Base-by-base conservation (phyloP, 2,888 invertebrate species). In the Polymixis lichenea region DNA sequence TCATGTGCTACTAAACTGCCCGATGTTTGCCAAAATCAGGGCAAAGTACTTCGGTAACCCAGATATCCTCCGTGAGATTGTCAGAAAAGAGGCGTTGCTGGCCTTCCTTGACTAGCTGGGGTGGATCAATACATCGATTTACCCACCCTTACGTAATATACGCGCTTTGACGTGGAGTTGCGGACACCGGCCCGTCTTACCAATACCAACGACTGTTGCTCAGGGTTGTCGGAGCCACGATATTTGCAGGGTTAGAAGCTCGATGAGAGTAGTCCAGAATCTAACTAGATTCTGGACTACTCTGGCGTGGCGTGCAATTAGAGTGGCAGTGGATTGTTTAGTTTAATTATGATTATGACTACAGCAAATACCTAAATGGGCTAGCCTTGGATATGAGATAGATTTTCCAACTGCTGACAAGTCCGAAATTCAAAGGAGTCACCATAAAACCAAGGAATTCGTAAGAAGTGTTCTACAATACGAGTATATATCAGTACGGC, bases 391-490 rank as follows among this genome's bases (percentile, higher is more conserved):
- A 28, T 19, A 55, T 19, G 9, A 38, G 19, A 56, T 22, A 69
- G 15, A 56, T 69, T 43, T 28, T 22, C 17, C 9, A 11, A 28
- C 7, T 17, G 7, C 19, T 17, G 46, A 49, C 46, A 3, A 13
- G 17, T 61, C 5, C 17, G 15, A 58, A 43, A 28, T 32, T 67
- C 17, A 38, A 53, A 60, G 28, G 8, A 46, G 17, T 22, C 60
- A 25, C n/a, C 22, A 32, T n/a, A 60, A 77, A 65, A 25, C 17
- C n/a, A 67, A 60, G 64, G 38, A 55, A 55, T 65, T 69, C 58
- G 28, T 61, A 51, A 65, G 38, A 69, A 70, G 43, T 61, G 43
- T 51, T 70, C 22, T 66, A 56, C 51, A 80, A 75, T 75, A 65
- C 75, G 66, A n/a, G n/a, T n/a, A 32, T 32, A 32, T 79, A 67